Conservation (phyloP, 2,888 invertebrate species). For the Frankliniella intonsa region DNA sequence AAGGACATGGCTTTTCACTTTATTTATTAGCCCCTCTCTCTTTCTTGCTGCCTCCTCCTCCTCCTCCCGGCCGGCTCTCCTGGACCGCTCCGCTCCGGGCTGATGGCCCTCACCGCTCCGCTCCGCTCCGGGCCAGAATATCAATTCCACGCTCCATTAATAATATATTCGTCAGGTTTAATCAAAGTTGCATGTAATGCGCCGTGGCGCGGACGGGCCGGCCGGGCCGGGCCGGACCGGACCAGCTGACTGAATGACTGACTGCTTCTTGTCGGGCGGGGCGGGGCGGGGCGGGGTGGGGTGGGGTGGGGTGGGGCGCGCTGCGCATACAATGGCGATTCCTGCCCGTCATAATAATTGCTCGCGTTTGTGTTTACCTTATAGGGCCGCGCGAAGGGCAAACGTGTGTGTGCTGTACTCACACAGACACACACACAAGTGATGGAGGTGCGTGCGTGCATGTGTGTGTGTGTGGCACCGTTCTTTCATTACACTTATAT, state of each 20-base stretch:
- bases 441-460: too few relatives aligned
- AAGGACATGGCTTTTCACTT: conserved; percentile 17
- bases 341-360: neutral
- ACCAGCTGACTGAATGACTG: neutral
- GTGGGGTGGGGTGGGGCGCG: neutral
- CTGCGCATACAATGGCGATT: neutral
- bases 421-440: neutral
- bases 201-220: neutral
- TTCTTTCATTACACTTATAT: neutral
- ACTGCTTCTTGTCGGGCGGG: too few relatives aligned
- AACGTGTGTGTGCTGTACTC: neutral
- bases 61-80: neutral
- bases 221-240: neutral
- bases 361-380: neutral
- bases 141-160: conserved; percentile 11
- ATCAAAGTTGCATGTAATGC: conserved; percentile 3
- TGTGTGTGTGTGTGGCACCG: neutral
- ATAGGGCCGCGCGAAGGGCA: neutral
- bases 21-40: neutral
- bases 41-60: neutral
- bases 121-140: neutral
- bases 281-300: too few relatives aligned
- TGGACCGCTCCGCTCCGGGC: too few relatives aligned
- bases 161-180: neutral
- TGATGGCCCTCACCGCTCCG: neutral